Percentiles rank a stretch among this genome's conserved stretches.
Conservation (phyloP, 2,888 invertebrate species). For the Argyresthia goedartella region DNA sequence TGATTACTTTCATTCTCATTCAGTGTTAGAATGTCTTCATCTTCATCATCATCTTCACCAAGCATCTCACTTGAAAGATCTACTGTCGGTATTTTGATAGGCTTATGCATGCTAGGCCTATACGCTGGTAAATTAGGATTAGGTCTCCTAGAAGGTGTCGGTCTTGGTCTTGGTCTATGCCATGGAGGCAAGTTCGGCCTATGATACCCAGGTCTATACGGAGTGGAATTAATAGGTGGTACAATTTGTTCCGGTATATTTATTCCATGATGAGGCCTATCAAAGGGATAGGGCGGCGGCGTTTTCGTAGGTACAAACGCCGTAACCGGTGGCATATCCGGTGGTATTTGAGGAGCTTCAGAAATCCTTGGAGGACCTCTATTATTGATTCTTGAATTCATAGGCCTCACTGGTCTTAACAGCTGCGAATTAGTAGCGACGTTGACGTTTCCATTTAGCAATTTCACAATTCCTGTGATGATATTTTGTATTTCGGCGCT, state of each 20-base stretch:
- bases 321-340: conserved; percentile 70
- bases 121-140: conserved; percentile 72
- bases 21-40: conserved; percentile 27
- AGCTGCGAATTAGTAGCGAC: conserved; percentile 82
- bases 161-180: conserved; percentile 74
- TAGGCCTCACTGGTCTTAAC: conserved; percentile 74
- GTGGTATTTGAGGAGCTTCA: conserved; percentile 79
- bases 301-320: conserved; percentile 62
- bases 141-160: conserved; percentile 58
- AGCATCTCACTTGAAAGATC: too few species aligned
- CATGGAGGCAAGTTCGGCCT: conserved; percentile 75
- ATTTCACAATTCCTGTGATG: conserved; percentile 89
- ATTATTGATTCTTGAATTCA: conserved; percentile 87
- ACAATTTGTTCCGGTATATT: conserved; percentile 82
- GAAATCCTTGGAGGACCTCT: conserved; percentile 89
- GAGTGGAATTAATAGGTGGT: conserved; percentile 58
- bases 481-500: conserved; percentile 86
- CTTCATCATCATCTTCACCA: conserved; percentile 27
- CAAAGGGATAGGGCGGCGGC: conserved; percentile 82
- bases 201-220: conserved; percentile 70
- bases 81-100: conserved; percentile 30
- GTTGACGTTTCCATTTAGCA: conserved; percentile 90
- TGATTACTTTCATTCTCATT: conserved; percentile 55
- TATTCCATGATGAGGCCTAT: conserved; percentile 76
- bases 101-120: conserved; percentile 71